Percentiles rank a stretch among this genome's conserved stretches.
Conservation (phyloP, 2,797 vertebrate species). For the Syndactyla subalaris region DNA sequence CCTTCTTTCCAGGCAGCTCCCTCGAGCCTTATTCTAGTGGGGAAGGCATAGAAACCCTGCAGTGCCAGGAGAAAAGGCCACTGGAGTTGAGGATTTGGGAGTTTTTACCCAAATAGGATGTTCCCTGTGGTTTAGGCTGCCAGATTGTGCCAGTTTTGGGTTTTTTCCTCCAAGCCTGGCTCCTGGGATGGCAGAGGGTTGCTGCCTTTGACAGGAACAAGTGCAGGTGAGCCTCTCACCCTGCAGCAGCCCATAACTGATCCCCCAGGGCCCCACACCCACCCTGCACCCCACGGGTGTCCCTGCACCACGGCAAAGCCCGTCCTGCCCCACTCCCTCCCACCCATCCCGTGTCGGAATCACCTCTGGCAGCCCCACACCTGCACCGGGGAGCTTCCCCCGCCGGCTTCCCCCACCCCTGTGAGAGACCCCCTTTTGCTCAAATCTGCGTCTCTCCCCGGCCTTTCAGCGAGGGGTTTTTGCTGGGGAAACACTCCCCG, state of each 20-base stretch:
- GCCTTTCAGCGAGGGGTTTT: neutral
- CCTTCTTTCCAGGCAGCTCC: neutral
- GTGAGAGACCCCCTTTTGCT: neutral
- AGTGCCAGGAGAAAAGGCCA: neutral
- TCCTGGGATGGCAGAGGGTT: neutral
- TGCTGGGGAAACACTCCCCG: neutral
- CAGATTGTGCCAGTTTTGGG: neutral
- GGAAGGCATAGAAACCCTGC: neutral
- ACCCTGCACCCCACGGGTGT: no score
- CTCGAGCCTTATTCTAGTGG: neutral
- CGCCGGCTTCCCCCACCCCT: neutral
- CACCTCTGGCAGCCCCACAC: rapidly evolving
- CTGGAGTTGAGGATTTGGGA: neutral
- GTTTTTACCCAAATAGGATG: neutral
- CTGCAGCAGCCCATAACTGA: neutral
- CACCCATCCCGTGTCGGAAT: rapidly evolving
- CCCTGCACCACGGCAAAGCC: neutral
- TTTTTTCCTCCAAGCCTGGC: neutral
- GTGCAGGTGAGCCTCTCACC: neutral
- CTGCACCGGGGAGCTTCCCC: neutral
- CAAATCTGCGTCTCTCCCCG: neutral
- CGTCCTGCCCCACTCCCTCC: rapidly evolving
- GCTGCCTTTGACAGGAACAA: neutral
- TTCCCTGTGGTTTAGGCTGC: neutral
- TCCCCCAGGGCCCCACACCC: rapidly evolving